Percentiles rank a stretch among this genome's conserved stretches.
Conservation (phyloP, 2,888 invertebrate genomes). For the Aelia acuminata region DNA sequence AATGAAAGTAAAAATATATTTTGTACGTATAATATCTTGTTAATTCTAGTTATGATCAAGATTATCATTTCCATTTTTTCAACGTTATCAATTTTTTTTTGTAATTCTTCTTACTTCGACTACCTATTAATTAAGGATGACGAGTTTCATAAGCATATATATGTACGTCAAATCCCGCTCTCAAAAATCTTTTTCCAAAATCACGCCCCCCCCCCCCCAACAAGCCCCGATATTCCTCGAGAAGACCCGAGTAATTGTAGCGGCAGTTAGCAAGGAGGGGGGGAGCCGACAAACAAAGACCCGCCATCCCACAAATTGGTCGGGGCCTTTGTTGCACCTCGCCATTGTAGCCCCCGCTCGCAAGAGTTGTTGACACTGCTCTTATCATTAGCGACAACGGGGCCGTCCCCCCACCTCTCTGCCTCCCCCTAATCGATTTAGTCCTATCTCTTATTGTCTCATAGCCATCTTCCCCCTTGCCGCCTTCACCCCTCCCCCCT, state of each 20-base stretch:
- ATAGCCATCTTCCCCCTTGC: not conserved
- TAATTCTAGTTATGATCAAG: too few relatives aligned
- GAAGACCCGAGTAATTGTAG: not conserved
- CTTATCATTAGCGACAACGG: conserved; percentile 30
- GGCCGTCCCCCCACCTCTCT: not conserved
- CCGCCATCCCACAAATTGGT: conserved; percentile 18
- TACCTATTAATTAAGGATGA: too few relatives aligned
- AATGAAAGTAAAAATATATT: too few relatives aligned
- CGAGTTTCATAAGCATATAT: too few relatives aligned
- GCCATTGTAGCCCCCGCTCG: not conserved
- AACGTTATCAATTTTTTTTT: too few relatives aligned
- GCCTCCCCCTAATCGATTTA: conserved; percentile 2
- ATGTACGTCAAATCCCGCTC: too few relatives aligned
- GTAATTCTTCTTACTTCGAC: too few relatives aligned
- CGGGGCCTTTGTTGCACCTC: not conserved
- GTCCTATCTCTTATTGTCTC: not conserved
- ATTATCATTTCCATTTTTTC: too few relatives aligned
- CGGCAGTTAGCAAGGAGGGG: not conserved
- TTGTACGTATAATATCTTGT: too few relatives aligned
- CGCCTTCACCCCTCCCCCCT: too few relatives aligned
- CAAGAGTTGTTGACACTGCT: not conserved
- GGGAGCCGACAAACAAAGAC: not conserved
- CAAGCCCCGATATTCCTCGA: not conserved
- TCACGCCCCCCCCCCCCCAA: not conserved
- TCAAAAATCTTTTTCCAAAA: too few relatives aligned